Conservation (phyloP, 2,797 vertebrate genomes). For the Myotis pilosus region DNA sequence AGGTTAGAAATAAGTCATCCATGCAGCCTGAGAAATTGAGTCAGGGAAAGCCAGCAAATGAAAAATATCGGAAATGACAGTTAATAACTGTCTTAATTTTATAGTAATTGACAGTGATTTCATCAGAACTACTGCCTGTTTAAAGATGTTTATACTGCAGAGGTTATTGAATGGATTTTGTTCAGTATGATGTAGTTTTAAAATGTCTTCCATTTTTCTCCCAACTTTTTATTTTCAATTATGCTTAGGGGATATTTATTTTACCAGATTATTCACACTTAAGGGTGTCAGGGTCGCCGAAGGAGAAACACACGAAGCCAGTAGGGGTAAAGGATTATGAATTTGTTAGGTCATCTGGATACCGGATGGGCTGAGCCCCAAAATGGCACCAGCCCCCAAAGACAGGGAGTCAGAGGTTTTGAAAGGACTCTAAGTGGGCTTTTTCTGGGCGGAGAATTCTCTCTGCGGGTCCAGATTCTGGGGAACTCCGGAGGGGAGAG, state of each 20-base stretch:
- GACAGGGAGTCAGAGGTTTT: no score
- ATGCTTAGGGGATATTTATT: background rate
- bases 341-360: no score
- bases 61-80: background rate
- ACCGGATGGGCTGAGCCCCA: no score
- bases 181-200: background rate
- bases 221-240: background rate
- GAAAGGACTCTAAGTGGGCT: no score
- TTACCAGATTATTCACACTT: background rate
- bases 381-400: no score
- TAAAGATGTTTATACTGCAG: background rate
- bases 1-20: background rate
- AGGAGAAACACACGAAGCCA: no score
- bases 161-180: background rate
- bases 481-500: no score
- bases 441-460: no score
- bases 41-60: background rate
- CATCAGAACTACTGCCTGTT: background rate
- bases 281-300: no score
- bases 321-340: no score
- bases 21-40: background rate
- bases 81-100: constrained; percentile 26
- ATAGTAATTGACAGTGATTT: background rate
- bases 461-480: no score
- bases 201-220: background rate